Conservation (phyloP, 2,888 invertebrate species). For the Cosmia pyralina region DNA sequence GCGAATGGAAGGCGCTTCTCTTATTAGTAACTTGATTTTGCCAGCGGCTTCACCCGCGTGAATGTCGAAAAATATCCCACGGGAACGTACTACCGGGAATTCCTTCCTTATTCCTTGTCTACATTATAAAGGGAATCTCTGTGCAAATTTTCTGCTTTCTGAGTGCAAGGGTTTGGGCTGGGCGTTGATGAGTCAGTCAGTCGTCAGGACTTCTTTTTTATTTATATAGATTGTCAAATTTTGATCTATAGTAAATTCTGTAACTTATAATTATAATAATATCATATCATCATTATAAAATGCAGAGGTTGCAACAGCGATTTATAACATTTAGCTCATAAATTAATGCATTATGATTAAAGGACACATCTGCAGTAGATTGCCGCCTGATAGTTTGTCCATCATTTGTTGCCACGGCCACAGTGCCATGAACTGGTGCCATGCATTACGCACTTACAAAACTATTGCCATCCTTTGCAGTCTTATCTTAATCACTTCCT, state of each 20-base stretch:
- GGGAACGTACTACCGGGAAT: too few relatives aligned
- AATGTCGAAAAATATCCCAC: too few relatives aligned
- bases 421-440: conserved; percentile 10
- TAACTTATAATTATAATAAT: background rate
- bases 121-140: too few relatives aligned
- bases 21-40: too few relatives aligned
- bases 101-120: too few relatives aligned
- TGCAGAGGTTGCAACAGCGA: background rate
- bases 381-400: conserved; percentile 32
- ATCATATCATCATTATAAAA: background rate
- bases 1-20: background rate
- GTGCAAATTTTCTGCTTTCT: too few relatives aligned
- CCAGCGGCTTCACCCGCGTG: too few relatives aligned
- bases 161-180: too few relatives aligned
- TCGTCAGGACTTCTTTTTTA: too few relatives aligned
- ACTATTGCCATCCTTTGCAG: conserved; percentile 24
- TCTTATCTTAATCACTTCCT: conserved; percentile 22
- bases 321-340: conserved; percentile 14
- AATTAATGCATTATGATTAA: conserved; percentile 30
- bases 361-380: conserved; percentile 51
- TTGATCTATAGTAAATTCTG: background rate
- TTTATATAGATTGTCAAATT: too few relatives aligned
- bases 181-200: too few relatives aligned
- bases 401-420: conserved; percentile 34
- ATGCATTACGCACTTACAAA: conserved; percentile 30